phyloP scores from a whole-genome alignment of 2,888 invertebrate genomes.

The Buathra laborator region DNA sequence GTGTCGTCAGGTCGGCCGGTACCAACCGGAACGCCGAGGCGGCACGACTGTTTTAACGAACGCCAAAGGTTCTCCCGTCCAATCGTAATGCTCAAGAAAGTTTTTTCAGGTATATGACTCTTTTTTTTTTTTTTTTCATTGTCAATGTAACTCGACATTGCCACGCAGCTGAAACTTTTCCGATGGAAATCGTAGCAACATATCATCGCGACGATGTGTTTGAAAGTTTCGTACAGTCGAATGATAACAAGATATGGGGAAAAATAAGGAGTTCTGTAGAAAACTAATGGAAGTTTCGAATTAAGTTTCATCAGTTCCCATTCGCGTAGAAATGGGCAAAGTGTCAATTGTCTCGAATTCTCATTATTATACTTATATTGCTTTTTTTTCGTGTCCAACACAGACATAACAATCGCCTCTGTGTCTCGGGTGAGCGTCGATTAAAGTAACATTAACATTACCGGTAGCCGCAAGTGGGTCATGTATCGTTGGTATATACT shows the following conservation, averaged over 20 bases:
- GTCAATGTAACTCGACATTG: neutral
- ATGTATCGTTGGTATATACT: slow-evolving; percentile 31
- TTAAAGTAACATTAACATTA: slow-evolving; percentile 72
- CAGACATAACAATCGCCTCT: neutral
- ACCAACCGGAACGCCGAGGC: slow-evolving; percentile 46
- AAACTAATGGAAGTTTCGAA: no score
- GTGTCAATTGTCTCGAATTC: neutral
- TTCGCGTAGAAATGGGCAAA: slow-evolving; percentile 2
- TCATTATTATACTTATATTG: neutral
- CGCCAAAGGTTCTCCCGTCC: slow-evolving; percentile 19
- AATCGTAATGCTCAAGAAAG: slow-evolving; percentile 13
- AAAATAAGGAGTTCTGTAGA: neutral
- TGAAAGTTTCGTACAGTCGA: no score
- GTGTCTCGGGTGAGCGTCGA: neutral
- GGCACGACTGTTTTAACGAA: slow-evolving; percentile 21
- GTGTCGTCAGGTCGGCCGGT: slow-evolving; percentile 26
- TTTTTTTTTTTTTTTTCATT: slow-evolving; percentile 18
- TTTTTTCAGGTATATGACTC: neutral
- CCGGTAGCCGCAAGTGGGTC: slow-evolving; percentile 76
- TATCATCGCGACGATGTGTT: neutral
- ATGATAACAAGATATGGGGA: neutral
- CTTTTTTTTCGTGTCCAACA: neutral
- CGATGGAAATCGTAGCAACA: neutral
- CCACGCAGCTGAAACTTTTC: neutral
- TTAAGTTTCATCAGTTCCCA: neutral